Base-by-base conservation (phyloP, 1,140 invertebrate species). In the Palaemon carinicauda region DNA sequence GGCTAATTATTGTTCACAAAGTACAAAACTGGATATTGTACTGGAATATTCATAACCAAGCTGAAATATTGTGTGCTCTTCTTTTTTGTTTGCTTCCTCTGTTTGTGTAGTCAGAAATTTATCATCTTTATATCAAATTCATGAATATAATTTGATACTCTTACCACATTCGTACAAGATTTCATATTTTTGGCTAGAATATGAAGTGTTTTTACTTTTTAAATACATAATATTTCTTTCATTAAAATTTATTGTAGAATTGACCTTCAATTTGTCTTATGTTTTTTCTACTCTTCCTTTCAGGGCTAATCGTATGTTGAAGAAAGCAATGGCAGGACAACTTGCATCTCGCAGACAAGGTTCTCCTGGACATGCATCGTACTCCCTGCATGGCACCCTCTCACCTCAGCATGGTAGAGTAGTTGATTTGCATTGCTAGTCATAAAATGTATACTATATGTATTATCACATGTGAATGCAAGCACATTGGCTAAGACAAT, bases 311-410 rank as follows among this genome's bases (percentile, higher is more conserved):
- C 52, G 77, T 4, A 86, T 86, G 60, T 24, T 86, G 19, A 33
- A 86, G 27, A 80, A 86, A 29, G 83, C 83, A 24, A 86, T 86
- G 50, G 71, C 56, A 3, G 83, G 83, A 29, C 83, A 86, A 9
- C 74, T 71, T 51, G 73, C 77, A 14, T 86, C 83, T 9, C 75
- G 83, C 77, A 86, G 83, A 86, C 83, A 80, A 86, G 83, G 83
- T 86, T 86, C 83, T 86, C 83, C 83, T 41, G 83, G 77, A 74
- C 24, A 74, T 86, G 12, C 83, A 50, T 80, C 83, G 50, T 86
- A 86, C 77, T 80, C 83, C 83, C 56, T 86, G 83, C 83, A 86
- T 86, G 83, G 83, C 83, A 56, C 83, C 83, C 83, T 86, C 83
- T 80, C 83, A 54, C 77, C 83, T 60, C 77, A 77, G 83, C 83